Conservation (phyloP, 2,888 invertebrate species). For the Alcis repandata region DNA sequence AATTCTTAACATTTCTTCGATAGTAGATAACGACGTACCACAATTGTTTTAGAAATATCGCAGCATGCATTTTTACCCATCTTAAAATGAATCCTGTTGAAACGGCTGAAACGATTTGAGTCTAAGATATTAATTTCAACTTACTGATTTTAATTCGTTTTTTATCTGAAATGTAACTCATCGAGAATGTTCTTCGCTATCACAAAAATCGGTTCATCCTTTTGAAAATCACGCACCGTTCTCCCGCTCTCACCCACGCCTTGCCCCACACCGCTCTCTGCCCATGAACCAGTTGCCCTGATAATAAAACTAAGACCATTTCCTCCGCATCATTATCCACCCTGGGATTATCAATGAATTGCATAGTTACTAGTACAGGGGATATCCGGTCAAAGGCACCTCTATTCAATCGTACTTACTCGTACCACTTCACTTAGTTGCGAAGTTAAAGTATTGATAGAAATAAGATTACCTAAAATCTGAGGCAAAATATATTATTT, state of each 20-base stretch:
- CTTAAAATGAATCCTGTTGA: no score
- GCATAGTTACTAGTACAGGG: slow-evolving; percentile 22
- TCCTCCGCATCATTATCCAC: slow-evolving; percentile 45
- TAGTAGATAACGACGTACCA: no score
- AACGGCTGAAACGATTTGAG: no score
- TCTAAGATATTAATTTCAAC: no score
- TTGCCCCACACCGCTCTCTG: slow-evolving; percentile 32
- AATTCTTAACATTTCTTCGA: no score
- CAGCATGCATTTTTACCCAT: no score
- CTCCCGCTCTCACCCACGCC: background rate
- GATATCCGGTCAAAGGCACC: slow-evolving; percentile 18
- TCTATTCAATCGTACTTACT: background rate
- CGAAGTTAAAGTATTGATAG: background rate
- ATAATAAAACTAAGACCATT: slow-evolving; percentile 49
- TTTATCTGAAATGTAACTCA: no score
- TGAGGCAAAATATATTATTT: background rate
- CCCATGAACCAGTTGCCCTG: slow-evolving; percentile 42
- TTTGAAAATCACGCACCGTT: no score
- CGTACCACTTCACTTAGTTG: background rate
- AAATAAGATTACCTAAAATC: background rate
- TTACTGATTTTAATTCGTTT: no score
- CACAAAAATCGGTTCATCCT: no score
- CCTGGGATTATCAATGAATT: slow-evolving; percentile 41
- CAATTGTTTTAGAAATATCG: no score
- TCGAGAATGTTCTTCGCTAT: no score